A percentile compares a stretch with the other conserved stretches of the same genome.
Conservation (phyloP, 2,888 invertebrate species). For the Chorisops tibialis region DNA sequence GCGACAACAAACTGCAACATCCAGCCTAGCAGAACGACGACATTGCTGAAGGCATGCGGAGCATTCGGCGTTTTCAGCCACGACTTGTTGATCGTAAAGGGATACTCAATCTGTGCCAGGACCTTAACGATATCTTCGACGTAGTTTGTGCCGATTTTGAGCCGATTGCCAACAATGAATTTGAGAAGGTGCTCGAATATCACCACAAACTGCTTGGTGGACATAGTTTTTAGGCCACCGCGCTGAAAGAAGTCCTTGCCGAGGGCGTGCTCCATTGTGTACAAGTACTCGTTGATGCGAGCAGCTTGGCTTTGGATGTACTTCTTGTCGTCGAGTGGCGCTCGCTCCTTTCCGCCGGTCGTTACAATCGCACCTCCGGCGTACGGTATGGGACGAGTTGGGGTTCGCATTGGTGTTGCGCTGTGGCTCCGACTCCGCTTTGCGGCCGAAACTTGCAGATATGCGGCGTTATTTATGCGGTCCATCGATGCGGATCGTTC, state of each 20-base stretch:
- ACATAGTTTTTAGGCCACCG: constrained; percentile 45
- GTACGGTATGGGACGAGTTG: constrained; percentile 28
- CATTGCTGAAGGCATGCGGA: constrained; percentile 47
- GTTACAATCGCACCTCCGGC: constrained; percentile 29
- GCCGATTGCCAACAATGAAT: constrained; percentile 43
- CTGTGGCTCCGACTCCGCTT: constrained; percentile 34
- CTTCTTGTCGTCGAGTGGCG: constrained; percentile 45
- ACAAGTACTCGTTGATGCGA: constrained; percentile 43
- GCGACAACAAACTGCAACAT: constrained; percentile 44
- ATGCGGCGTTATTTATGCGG: background rate
- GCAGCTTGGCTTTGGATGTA: constrained; percentile 44
- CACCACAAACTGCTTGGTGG: constrained; percentile 48
- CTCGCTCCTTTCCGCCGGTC: constrained; percentile 43
- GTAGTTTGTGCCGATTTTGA: constrained; percentile 43
- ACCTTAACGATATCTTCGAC: constrained; percentile 46
- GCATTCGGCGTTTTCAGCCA: constrained; percentile 50
- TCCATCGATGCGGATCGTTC: constrained; percentile 15
- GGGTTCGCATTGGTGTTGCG: constrained; percentile 36
- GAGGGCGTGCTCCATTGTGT: constrained; percentile 32
- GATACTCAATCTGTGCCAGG: constrained; percentile 46
- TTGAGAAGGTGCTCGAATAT: constrained; percentile 45
- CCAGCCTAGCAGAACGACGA: constrained; percentile 45
- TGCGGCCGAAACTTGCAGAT: constrained; percentile 11
- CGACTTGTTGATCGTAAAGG: constrained; percentile 47
- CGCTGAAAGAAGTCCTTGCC: constrained; percentile 39